phyloP scores from a whole-genome alignment of 2,888 invertebrate species.

The Napeogenes sylphis region DNA sequence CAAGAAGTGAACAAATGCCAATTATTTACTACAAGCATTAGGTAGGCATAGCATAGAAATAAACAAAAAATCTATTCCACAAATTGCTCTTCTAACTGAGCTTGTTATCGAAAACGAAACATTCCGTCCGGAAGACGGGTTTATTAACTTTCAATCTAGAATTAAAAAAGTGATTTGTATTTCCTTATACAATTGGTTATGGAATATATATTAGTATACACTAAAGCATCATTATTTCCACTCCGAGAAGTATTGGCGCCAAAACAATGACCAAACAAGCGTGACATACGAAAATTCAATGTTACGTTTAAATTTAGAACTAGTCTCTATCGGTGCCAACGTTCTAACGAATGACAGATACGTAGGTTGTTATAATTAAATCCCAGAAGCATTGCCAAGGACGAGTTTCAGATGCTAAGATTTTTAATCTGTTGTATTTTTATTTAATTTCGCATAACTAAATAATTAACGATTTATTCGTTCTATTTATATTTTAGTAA shows the following conservation, averaged over 20 bases:
- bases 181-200: no score
- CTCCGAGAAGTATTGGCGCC: conserved; percentile 12
- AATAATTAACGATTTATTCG: not conserved
- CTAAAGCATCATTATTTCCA: not conserved
- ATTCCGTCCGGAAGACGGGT: no score
- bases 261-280: conserved; percentile 32
- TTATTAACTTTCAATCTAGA: no score
- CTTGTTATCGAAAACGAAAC: no score
- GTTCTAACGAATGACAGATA: conserved; percentile 67
- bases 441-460: not conserved
- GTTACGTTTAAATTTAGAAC: conserved; percentile 59
- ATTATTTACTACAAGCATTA: no score
- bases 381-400: conserved; percentile 72
- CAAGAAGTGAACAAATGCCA: no score
- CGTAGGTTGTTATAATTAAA: conserved; percentile 69
- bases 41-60: no score
- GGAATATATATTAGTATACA: no score
- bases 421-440: conserved; percentile 3
- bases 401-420: conserved; percentile 29
- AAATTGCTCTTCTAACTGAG: no score
- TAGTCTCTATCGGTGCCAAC: conserved; percentile 58
- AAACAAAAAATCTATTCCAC: no score
- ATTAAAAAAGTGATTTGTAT: no score
- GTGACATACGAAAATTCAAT: conserved; percentile 48
- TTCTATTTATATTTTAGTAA: no score